Base-by-base conservation (phyloP, 2,888 invertebrate species). In the Omphaloscelis lunosa region DNA sequence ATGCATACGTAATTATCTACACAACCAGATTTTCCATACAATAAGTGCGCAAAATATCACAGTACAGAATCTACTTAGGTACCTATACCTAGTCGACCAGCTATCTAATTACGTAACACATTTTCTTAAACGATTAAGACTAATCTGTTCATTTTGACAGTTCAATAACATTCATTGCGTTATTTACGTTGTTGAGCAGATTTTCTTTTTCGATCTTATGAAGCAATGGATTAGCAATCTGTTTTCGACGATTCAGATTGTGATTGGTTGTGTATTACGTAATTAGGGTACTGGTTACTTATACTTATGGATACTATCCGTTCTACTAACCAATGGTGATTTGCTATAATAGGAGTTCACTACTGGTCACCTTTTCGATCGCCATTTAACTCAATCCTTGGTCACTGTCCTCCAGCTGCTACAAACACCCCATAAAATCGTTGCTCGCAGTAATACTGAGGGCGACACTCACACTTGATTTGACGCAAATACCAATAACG, bases 1-100 rank as follows among this genome's bases (percentile, higher is more conserved):
- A 39, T 79, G 71, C 70, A 80, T 79, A 84, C 71, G 53, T 80
- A 84, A 80, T 80, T 66, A 79, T 70, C n/a, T 20, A 61, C 48
- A 70, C 70, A 83, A 80, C 69, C 83, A 23, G 34, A 71, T 67
- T 78, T 80, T 80, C 84, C 84, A 34, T 70, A 77, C 69, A 62
- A 34, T 63, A 80, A 72, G 61, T 84, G 70, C 66, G 81, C 66
- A 67, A 80, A 84, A 73, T 84, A 80, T 66, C 34, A 45, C 51
- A 45, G 34, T 76, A 58, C 56, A 29, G 17, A 39, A 53, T 39
- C 61, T 53, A 56, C 51, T 17, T 45, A 53, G 23, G 23, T 53
- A 9, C 34, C n/a, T 48, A 48, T 53, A 53, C 23, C 51, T 51
- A 7, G 8, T 20, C 20, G 8, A 20, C 20, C 15, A 34, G 34